Conservation (phyloP, 2,113 vertebrate species). For the Oxyura jamaicensis region DNA sequence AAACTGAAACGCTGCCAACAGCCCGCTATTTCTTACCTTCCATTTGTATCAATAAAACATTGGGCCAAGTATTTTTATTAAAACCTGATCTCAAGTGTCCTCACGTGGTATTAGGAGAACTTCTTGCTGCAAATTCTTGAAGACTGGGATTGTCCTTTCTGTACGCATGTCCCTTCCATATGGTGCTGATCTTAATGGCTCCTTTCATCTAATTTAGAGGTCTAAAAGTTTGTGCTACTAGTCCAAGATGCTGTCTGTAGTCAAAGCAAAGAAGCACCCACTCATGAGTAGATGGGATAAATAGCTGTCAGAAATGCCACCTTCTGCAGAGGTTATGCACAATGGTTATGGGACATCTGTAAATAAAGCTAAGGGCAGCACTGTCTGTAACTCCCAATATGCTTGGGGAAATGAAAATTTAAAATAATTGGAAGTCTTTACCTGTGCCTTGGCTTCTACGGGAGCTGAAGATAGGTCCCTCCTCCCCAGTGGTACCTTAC, state of each 20-base stretch:
- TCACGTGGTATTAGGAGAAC: neutral
- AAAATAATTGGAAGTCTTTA: neutral
- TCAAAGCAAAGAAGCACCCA: neutral
- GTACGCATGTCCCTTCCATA: neutral
- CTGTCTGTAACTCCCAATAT: neutral
- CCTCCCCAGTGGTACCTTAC: neutral
- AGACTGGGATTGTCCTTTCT: too few species aligned
- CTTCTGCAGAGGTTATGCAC: neutral
- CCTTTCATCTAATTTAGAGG: neutral
- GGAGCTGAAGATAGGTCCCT: neutral
- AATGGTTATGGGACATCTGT: neutral
- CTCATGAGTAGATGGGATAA: neutral
- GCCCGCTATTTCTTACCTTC: neutral
- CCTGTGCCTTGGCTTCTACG: neutral
- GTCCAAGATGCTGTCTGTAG: neutral
- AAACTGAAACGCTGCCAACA: neutral
- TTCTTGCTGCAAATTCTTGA: neutral
- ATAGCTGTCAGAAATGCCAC: neutral
- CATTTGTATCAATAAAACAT: neutral
- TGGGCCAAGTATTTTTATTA: neutral
- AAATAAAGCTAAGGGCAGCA: too few species aligned
- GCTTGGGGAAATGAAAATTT: neutral
- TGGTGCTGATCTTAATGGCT: neutral
- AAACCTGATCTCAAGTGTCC: neutral
- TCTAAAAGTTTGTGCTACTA: neutral